Evolutionary conservation across 1,140 invertebrate genomes (phyloP), one percentile per base, ranked within the genome.

Genomic region (Caerostris darwini): DNA sequence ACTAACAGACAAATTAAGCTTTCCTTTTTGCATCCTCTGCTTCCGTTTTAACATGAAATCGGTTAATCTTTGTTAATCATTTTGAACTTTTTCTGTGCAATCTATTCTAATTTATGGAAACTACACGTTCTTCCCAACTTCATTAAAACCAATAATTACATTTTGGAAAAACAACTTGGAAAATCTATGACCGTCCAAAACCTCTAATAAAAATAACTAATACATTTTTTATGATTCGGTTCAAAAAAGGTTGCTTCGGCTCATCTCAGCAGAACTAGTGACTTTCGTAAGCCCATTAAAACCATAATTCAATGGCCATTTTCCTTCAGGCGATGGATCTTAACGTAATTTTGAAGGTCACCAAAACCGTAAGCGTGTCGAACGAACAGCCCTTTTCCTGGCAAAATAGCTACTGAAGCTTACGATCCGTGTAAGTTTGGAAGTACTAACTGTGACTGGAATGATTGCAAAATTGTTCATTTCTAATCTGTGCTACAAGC

Each of bases 281-380:
- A 57, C 86, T 88, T 88, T 88, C 59, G 59, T 64, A 88, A 64
- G 86, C 61, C 34, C 61, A 64, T 88, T 64, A 61, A 64, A 50
- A 64, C 86, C 53, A 88, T 88, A 88, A 88, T 88, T 88, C 61
- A 88, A 3, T 64, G 86, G 58, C 58, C 54, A 88, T 88, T 64
- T 88, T 71, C 67, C 67, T 59, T 3, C 57, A 64, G 64, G 88
- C 88, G 64, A 77, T 90, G 88, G 19, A 77, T 71, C 57, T 90
- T 54, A 92, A 92, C 8, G 82, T 64, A 85, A 87, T 50, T 81
- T 89, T 94, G 85, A 94, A 94, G 92, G 92, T 94, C 92, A 77
- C 61, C 12, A 58, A 71, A 92, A 87, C 57, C 92, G 61, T 57
- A 82, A 94, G 83, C 92, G 92, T 88, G 86, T 88, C 92, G 34